Base-by-base conservation (phyloP, 2,888 invertebrate genomes). In the Bugula neritina region DNA sequence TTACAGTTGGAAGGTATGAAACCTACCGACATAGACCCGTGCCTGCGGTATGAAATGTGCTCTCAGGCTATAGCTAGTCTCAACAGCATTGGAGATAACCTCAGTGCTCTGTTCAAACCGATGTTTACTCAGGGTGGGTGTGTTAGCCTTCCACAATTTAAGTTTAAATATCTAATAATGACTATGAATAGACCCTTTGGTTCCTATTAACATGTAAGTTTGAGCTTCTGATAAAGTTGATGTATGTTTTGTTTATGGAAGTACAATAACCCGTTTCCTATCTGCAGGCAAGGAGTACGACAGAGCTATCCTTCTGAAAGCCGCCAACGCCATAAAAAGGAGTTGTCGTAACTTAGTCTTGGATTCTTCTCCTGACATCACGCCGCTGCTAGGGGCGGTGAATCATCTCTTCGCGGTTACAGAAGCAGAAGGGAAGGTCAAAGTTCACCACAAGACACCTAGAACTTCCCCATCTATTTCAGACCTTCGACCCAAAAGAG, bases 81-180 rank as follows among this genome's bases (percentile, higher is more conserved):
- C 25, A 27, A 27, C 10, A 63, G 31, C 21, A 29, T 63, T 31
- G 63, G 63, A 25, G 63, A 63, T 63, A 63, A 31, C 63, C 63
- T 63, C n/a, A 63, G 63, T 34, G 17, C 63, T 31, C 63, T 63
- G 17, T 31, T 13, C n/a, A 63, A 63, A n/a, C 63, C 63, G 13
- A 31, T 63, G 63, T 63, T 63, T 31, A 63, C 63, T 63, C 63
- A 63, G 27, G 63, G 63, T 63, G n/a, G n/a, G 63, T 31, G 29
- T 17, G 10, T 43, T 43, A n/a, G n/a, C n/a, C n/a, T n/a, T n/a
- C n/a, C n/a, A n/a, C n/a, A n/a, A n/a, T n/a, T n/a, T n/a, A n/a
- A n/a, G n/a, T n/a, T n/a, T n/a, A n/a, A n/a, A n/a, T n/a, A n/a
- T n/a, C n/a, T n/a, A n/a, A n/a, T n/a, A n/a, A n/a, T n/a, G n/a